Percentiles rank a stretch among this genome's conserved stretches.
These are phyloP conservation scores for Antennarius maculatus DNA, from an alignment of 2,797 vertebrate species.

Conservation along the genomic window DNA sequence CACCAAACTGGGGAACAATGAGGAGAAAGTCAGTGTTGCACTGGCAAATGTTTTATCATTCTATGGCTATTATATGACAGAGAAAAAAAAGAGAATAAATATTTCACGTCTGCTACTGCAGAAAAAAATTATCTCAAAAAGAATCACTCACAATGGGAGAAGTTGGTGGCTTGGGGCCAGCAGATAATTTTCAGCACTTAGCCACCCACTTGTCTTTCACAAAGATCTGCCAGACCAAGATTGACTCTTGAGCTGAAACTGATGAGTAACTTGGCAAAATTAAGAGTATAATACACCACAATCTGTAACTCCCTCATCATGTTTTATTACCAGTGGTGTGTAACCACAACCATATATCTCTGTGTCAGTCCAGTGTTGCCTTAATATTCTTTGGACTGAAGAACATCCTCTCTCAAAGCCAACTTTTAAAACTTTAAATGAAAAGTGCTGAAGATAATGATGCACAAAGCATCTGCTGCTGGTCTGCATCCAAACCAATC, in stretches of 20 bases:
- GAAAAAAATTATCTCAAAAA: slow-evolving; percentile 12
- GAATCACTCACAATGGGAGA: slow-evolving; percentile 16
- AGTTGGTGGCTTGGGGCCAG: slow-evolving; percentile 14
- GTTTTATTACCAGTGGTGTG: slow-evolving; percentile 45
- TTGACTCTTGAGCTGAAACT: slow-evolving; percentile 26
- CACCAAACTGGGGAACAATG: background rate
- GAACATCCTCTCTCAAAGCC: slow-evolving; percentile 18
- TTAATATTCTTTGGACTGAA: slow-evolving; percentile 52
- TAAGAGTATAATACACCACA: slow-evolving; percentile 50
- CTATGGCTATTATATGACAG: slow-evolving; percentile 16
- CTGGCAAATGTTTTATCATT: background rate
- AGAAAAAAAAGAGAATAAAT: slow-evolving; percentile 13
- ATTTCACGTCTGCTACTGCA: no score
- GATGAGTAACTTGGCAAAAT: slow-evolving; percentile 42
- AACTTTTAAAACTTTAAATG: slow-evolving; percentile 41
- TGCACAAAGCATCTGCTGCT: slow-evolving; percentile 45
- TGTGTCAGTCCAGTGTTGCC: slow-evolving; percentile 36
- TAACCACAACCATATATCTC: slow-evolving; percentile 44
- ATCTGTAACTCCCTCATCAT: slow-evolving; percentile 35
- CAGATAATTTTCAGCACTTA: slow-evolving; percentile 46
- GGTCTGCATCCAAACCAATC: slow-evolving; percentile 45
- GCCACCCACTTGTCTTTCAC: slow-evolving; percentile 56
- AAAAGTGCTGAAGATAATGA: slow-evolving; percentile 38
- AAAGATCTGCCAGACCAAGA: slow-evolving; percentile 42
- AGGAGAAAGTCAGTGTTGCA: background rate